Evolutionary conservation across 1,140 invertebrate genomes (phyloP), one percentile per base, ranked within the genome.

Genomic region (Drosophila sturtevanti): DNA sequence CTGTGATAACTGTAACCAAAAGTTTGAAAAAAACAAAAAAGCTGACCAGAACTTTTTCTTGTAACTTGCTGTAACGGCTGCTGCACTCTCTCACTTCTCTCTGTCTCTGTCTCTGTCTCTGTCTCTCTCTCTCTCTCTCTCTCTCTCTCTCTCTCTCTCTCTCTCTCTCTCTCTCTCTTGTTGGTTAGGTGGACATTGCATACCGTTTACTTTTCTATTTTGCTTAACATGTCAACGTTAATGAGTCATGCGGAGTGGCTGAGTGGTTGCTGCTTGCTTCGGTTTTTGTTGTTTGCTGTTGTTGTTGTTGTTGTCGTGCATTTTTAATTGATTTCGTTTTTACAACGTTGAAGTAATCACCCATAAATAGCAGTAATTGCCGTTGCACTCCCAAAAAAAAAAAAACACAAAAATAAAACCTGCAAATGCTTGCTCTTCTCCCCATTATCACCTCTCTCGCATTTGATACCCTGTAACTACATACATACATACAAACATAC

Each of bases 291-390:
- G 34, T 18, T n/a, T 14, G 16, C 10, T 18, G 21, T 34, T 41
- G 18, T 34, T 61, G 14, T 51, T 65, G 62, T 55, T 74, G 72
- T 81, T 82, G 81, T 82, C 48, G 82, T 86, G 84, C 67, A 87
- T 87, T 87, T 87, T 87, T 89, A 87, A 87, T 87, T 87, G 82
- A 87, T 82, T 87, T 56, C 16, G 41, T 48, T 67, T 82, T 89
- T 89, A 89, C 84, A 84, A 84, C 82, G 74, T 71, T 87, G 84
- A 87, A 89, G 84, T 87, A 87, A 87, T 87, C 84, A 80, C 72
- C 77, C 84, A 74, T 77, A 87, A 87, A 87, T 87, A 87, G 84
- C 80, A 72, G 76, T 87, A 87, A 87, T 87, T 87, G 82, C 84
- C 65, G 63, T 35, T 69, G 54, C 63, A 63, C 69, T 79, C 59